Evolutionary conservation across 2,113 vertebrate genomes (phyloP), one percentile per base, ranked within the genome.

Genomic region (Lampris incognitus): DNA sequence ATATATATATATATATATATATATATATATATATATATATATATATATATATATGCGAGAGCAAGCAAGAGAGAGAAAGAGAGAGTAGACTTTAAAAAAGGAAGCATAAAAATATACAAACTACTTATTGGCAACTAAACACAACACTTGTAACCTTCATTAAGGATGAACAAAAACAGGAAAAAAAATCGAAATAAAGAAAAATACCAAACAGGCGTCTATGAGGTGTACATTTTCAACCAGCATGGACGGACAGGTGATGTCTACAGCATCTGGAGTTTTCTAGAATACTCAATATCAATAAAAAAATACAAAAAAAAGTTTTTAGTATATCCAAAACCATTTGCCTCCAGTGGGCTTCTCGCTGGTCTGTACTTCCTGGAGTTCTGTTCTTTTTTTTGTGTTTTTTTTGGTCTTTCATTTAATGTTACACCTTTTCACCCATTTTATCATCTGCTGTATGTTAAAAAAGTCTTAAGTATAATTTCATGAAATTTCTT

Each of bases 121-220:
- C 44, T 83, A 88, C 73, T 50, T 59, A 65, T 40, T 77, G 69
- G 69, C 60, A 69, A 84, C 84, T 66, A 77, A 76, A 76, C n/a
- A 56, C 67, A 76, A 74, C 67, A 86, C 49, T 71, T 69, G 79
- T n/a, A 90, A 83, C 85, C 90, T 91, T 93, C 89, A 90, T 88
- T 89, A 79, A 76, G 88, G 85, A 91, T 60, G 69, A 79, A 52
- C 41, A 66, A 73, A 78, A 74, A 80, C 6, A 82, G 54, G 82
- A 71, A 73, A 52, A 78, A 78, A 79, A 81, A 24, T 24, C 55
- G 52, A 83, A 69, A 82, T 78, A 57, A 85, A 88, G 75, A 79
- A 82, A 88, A 70, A 83, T 88, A 92, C 88, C 83, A 83, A 72
- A 87, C 51, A 83, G 64, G 60, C 60, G 52, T 72, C 63, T 89